Percentiles rank a stretch among this genome's conserved stretches.
phyloP scores from a whole-genome alignment of 2,888 invertebrate species.

The Scaptomyza cyrtandrae region DNA sequence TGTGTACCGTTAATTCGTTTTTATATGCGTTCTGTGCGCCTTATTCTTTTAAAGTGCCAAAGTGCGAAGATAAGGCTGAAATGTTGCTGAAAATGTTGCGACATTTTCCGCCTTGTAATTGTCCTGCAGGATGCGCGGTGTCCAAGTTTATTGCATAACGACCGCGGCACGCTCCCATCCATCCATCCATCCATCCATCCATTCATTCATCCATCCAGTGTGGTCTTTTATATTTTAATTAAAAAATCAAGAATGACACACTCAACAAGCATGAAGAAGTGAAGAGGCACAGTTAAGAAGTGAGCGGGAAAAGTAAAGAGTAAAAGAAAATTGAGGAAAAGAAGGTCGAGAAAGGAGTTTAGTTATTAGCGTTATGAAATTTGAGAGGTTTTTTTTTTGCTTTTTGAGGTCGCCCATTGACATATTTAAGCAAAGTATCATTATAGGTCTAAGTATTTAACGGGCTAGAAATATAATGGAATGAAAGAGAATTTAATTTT shows the following conservation, averaged over 20 bases:
- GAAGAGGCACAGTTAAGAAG: neutral
- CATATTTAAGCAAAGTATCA: constrained; percentile 33
- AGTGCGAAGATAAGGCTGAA: constrained; percentile 63
- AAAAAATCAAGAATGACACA: constrained; percentile 60
- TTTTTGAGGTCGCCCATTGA: constrained; percentile 23
- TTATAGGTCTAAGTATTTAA: constrained; percentile 4
- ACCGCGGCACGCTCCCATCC: constrained; percentile 73
- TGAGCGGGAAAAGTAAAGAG: neutral
- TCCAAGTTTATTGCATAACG: constrained; percentile 83
- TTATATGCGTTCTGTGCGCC: constrained; percentile 54
- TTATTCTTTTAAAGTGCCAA: constrained; percentile 61
- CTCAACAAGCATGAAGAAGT: constrained; percentile 16
- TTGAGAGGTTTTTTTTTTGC: constrained; percentile 8
- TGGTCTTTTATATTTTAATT: constrained; percentile 62
- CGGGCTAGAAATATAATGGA: neutral
- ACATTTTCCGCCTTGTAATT: constrained; percentile 75
- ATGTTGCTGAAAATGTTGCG: constrained; percentile 60
- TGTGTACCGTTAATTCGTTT: constrained; percentile 58
- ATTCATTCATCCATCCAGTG: constrained; percentile 37
- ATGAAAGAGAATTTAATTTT: neutral
- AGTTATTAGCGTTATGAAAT: constrained; percentile 40
- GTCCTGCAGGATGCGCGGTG: constrained; percentile 67
- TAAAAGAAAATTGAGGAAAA: neutral
- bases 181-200: constrained; percentile 31
- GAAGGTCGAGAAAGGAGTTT: constrained; percentile 1